These are phyloP conservation scores for Cephus sareptanus DNA, from an alignment of 2,888 invertebrate genomes.

Conservation along the genomic window DNA sequence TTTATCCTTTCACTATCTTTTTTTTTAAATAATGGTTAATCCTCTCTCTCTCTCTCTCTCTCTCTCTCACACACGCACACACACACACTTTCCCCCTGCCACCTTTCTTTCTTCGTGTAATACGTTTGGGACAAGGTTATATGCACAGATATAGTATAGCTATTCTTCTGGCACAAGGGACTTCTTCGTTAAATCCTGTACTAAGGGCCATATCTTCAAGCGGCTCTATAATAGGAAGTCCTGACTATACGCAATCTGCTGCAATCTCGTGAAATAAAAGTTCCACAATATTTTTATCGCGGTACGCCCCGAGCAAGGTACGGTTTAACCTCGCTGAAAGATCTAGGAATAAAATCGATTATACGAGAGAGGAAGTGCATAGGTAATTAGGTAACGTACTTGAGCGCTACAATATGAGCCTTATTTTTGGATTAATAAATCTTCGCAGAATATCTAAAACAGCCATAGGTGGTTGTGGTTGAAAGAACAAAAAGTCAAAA, in stretches of 20 bases:
- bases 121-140: not conserved
- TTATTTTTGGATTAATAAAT: not conserved
- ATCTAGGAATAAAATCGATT: not conserved
- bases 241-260: not conserved
- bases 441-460: not conserved
- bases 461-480: not conserved
- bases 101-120: not conserved
- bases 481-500: not conserved
- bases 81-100: not conserved
- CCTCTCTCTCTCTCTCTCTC: not conserved
- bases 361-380: not conserved
- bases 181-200: not conserved
- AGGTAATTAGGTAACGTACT: not conserved
- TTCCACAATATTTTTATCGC: not conserved
- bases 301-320: not conserved
- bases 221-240: not conserved
- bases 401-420: not conserved
- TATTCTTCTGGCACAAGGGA: not conserved
- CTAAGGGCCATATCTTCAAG: not conserved
- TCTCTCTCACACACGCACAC: not conserved
- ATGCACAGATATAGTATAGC: not conserved
- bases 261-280: not conserved
- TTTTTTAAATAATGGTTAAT: not conserved
- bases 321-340: not conserved
- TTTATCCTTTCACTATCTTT: not conserved